Base-by-base conservation (phyloP, 2,797 vertebrate species). In the Gouania willdenowi region DNA sequence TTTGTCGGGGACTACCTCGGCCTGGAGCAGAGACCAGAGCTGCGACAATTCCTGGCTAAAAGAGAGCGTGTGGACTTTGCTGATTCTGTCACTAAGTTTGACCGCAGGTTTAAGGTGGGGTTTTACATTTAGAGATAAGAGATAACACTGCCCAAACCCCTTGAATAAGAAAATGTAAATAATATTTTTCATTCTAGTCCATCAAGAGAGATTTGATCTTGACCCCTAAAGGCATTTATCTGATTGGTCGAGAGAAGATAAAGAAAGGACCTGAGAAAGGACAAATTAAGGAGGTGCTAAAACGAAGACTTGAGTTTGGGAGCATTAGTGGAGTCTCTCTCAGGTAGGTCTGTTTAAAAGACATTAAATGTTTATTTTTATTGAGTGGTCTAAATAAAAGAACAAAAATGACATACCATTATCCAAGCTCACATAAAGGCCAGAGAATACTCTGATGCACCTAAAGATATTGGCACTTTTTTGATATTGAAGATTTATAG, bases 61-160 rank as follows among this genome's bases (percentile, higher is more conserved):
- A 83, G 95, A 29, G 97, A 99, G 42, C 82, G 93, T 0, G 40
- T 98, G 0, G 97, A 99, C 68, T 98, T 99, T 0, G 92, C 97
- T 0, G 93, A 98, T 58, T 96, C 91, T 0, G 77, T 98, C 77
- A 97, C 78, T 32, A 99, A 99, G 80, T 98, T 92, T 0, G 94
- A 99, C 81, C 89, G 97, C 35, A 91, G 97, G 42, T 99, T 98
- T 79, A 99, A 98, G 93, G 97, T 98, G 93, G 95, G 59, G 52
- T 23, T 12, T 17, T 32, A 15, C 0, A 3, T 6, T 7, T 13
- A 30, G 3, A 3, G n/a, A n/a, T n/a, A n/a, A n/a, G n/a, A n/a
- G n/a, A n/a, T n/a, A n/a, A n/a, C n/a, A n/a, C n/a, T n/a, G n/a
- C n/a, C n/a, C n/a, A n/a, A n/a, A n/a, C n/a, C n/a, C n/a, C n/a